Conservation (phyloP, 1,140 invertebrate species). For the Magallana angulata region DNA sequence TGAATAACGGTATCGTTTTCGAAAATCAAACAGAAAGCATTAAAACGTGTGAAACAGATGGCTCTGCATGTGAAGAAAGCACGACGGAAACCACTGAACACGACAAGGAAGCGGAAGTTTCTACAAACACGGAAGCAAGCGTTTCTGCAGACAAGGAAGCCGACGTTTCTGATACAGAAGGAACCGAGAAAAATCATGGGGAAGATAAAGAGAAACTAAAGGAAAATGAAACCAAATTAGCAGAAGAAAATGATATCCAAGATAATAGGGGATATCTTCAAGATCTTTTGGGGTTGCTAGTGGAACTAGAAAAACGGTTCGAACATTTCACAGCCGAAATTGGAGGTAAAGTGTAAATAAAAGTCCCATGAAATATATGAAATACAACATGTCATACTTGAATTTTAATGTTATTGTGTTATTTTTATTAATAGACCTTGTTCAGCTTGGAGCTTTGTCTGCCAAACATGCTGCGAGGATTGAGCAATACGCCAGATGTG, state of each 20-base stretch:
- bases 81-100: neutral
- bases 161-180: neutral
- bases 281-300: neutral
- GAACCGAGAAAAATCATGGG: neutral
- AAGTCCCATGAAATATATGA: too few species aligned
- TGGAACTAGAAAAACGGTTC: neutral
- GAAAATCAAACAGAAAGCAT: neutral
- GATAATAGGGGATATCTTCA: neutral
- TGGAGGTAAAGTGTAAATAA: neutral
- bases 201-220: neutral
- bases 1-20: neutral
- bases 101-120: neutral
- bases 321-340: neutral
- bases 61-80: neutral
- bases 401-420: neutral
- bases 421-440: neutral
- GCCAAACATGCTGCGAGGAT: neutral
- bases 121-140: neutral
- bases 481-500: neutral
- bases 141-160: neutral
- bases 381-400: too few species aligned
- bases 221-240: neutral
- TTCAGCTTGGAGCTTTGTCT: slow-evolving; percentile 18
- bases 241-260: neutral
- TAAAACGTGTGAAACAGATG: neutral